Percentiles rank a stretch among this genome's conserved stretches.
Conservation (phyloP, 1,140 invertebrate species). For the Octopus bimaculoides region DNA sequence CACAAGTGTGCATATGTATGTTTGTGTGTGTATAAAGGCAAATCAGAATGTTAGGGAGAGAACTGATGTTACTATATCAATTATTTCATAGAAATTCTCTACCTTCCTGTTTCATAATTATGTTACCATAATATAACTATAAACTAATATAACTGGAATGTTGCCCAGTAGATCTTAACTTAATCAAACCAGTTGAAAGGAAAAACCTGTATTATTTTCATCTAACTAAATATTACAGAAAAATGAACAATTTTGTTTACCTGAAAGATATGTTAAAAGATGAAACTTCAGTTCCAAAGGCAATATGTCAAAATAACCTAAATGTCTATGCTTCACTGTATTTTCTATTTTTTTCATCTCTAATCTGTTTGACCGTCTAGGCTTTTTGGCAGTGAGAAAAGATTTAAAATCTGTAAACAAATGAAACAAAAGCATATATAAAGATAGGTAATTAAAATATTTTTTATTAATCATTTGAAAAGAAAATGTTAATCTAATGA, state of each 20-base stretch:
- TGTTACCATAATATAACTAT: too few species aligned
- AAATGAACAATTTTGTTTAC: constrained; percentile 30
- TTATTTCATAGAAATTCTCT: not conserved
- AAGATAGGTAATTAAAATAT: too few species aligned
- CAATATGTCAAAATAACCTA: constrained; percentile 51
- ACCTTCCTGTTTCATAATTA: not conserved
- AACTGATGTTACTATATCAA: not conserved
- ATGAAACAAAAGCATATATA: not conserved
- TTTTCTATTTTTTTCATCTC: constrained; percentile 40
- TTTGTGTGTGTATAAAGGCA: too few species aligned
- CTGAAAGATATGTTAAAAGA: constrained; percentile 46
- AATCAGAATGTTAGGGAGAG: too few species aligned
- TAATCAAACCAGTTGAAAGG: too few species aligned
- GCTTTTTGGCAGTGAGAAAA: constrained; percentile 46
- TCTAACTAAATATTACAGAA: too few species aligned
- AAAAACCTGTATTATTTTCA: too few species aligned
- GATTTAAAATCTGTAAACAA: constrained; percentile 35
- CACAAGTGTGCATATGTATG: too few species aligned
- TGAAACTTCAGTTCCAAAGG: constrained; percentile 53
- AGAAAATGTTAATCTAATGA: too few species aligned
- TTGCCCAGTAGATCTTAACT: too few species aligned
- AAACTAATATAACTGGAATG: too few species aligned
- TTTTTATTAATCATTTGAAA: too few species aligned
- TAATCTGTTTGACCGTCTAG: constrained; percentile 47
- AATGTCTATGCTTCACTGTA: constrained; percentile 31